Conservation (phyloP, 2,113 vertebrate genomes). For the Pterocles orientalis region DNA sequence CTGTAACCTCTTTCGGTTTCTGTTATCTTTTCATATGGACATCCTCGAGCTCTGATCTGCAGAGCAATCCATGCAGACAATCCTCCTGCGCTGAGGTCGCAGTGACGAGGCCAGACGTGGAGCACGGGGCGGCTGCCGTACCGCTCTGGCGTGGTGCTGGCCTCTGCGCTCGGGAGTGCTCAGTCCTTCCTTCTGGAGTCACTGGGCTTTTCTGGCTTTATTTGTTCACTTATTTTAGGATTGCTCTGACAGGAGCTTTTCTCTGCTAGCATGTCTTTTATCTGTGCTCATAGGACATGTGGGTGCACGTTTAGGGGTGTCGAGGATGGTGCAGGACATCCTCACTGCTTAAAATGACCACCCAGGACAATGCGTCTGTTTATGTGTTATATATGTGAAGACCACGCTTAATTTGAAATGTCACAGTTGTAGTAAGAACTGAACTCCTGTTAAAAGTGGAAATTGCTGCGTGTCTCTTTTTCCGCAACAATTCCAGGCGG, state of each 20-base stretch:
- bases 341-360: neutral
- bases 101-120: accelerated
- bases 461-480: neutral
- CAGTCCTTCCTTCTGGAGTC: accelerated
- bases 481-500: accelerated
- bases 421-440: neutral
- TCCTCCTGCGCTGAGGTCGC: neutral
- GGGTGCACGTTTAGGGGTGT: too few species aligned
- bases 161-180: neutral
- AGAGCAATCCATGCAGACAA: neutral
- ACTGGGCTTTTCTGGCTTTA: accelerated
- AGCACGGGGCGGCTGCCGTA: neutral
- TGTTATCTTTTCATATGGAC: neutral
- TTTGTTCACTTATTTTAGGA: neutral
- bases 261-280: neutral
- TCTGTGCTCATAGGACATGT: too few species aligned
- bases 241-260: neutral
- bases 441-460: neutral
- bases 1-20: constrained; percentile 25
- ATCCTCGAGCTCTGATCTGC: neutral
- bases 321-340: too few species aligned
- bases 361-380: accelerated
- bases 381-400: accelerated
- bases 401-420: neutral
- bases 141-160: neutral